A percentile compares a stretch with the other conserved stretches of the same genome.
Evolutionary conservation across 2,797 vertebrate species (phyloP).

Genomic region (Eptatretus atami): DNA sequence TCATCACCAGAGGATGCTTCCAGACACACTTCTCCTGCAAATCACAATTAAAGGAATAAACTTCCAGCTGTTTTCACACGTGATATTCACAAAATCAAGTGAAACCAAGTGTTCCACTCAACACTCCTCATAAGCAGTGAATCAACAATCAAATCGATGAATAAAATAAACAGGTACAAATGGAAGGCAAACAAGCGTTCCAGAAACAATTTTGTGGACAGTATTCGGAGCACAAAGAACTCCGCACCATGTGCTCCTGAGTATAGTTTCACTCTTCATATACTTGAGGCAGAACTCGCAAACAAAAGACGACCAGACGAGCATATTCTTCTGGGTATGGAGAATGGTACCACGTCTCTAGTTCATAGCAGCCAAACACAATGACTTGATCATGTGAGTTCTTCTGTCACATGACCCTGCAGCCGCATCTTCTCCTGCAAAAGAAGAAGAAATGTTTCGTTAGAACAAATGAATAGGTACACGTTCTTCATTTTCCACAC

Average conservation of each 20-base stretch:
- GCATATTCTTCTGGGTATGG: constrained; percentile 87
- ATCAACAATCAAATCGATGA: neutral
- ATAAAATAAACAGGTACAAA: neutral
- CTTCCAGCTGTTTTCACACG: neutral
- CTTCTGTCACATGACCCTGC: constrained; percentile 60
- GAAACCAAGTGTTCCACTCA: neutral
- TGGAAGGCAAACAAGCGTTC: too few relatives aligned
- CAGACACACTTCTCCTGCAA: constrained; percentile 86
- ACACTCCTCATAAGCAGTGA: neutral
- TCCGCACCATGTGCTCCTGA: constrained; percentile 57
- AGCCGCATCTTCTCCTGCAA: constrained; percentile 59
- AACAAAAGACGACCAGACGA: constrained; percentile 65
- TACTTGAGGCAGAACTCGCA: constrained; percentile 96
- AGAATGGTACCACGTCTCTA: constrained; percentile 92
- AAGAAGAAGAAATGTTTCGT: constrained; percentile 6
- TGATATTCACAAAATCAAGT: constrained; percentile 3
- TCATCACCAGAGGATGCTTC: constrained; percentile 91
- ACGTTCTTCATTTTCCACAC: too few relatives aligned
- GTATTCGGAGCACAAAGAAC: too few relatives aligned
- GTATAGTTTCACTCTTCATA: constrained; percentile 96
- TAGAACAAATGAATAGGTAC: too few relatives aligned
- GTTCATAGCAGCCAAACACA: constrained; percentile 51
- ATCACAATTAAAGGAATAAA: constrained; percentile 7
- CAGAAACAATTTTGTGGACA: too few relatives aligned
- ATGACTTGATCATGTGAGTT: constrained; percentile 88